Base-by-base conservation (phyloP, 2,888 invertebrate genomes). In the Achlya flavicornis region DNA sequence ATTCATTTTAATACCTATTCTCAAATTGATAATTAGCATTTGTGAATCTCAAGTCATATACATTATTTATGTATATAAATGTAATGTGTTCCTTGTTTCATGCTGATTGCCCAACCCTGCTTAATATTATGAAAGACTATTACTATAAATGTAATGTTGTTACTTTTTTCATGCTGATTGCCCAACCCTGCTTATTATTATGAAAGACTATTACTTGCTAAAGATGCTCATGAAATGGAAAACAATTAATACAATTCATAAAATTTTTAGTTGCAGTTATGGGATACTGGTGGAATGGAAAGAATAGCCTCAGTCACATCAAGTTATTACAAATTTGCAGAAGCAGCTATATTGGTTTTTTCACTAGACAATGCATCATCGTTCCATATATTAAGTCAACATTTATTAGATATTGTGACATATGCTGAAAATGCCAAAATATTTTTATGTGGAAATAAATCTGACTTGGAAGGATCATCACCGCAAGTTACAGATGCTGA, bases 231-330 rank as follows among this genome's bases (percentile, higher is more conserved):
- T 4, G 6, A 14, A 7, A n/a, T 48, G 7, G 10, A 19, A 53
- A 19, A 10, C 19, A 3, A 65, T 60, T 63, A 35, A 48, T 62
- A 26, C 60, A 57, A 68, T 67, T 63, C 64, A 57, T 73, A 16
- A 43, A 75, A 41, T 66, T 84, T 80, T 71, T 87, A 98, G 98
- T 92, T 99, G 69, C 98, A 98, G 91, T 91, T 99, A 74, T 99
- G 98, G 98, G 99, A 99, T 85, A 99, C 99, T 48, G 98, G 98
- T 73, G 98, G 98, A 61, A 98, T 99, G 98, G 99, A 99, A 90
- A 95, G 98, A 77, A 98, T 98, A 70, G 98, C 98, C 59, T 98
- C 98, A 4, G 97, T 99, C 26, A 98, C 98, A 12, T 98, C 98
- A 38, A 98, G 98, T 83, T 99, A 99, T 86, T 99, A 98, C 87